Evolutionary conservation across 2,797 vertebrate genomes (phyloP).

Genomic region (Xyrichtys novacula): DNA sequence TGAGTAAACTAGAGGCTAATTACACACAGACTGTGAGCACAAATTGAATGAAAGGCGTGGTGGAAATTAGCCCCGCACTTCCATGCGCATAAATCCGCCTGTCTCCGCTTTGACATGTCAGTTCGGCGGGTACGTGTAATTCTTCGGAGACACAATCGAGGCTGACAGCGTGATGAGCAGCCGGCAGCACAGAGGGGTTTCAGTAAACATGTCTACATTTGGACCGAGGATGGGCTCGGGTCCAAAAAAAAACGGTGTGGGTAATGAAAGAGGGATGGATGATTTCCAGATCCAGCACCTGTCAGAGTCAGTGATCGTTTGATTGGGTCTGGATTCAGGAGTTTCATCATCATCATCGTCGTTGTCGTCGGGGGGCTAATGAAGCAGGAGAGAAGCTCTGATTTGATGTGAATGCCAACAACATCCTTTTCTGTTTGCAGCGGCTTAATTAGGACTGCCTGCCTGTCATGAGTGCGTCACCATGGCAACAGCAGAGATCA

Average conservation of each 20-base stretch:
- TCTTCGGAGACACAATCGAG: conserved; percentile 40
- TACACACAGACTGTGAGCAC: conserved; percentile 37
- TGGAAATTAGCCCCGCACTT: conserved; percentile 28
- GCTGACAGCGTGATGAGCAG: conserved; percentile 51
- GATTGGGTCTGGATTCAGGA: conserved; percentile 45
- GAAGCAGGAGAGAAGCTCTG: conserved; percentile 55
- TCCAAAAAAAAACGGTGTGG: conserved; percentile 38
- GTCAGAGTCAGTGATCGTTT: conserved; percentile 46
- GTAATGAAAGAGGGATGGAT: conserved; percentile 55
- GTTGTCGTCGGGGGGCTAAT: too few relatives aligned
- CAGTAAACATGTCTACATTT: conserved; percentile 55
- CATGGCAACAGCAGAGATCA: conserved; percentile 52
- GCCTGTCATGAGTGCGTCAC: conserved; percentile 59
- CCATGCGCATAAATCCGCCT: conserved; percentile 36
- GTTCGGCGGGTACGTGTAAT: conserved; percentile 23
- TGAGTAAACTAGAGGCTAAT: conserved; percentile 44
- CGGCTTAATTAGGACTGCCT: conserved; percentile 63
- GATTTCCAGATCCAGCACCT: conserved; percentile 62
- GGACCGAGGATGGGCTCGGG: conserved; percentile 41
- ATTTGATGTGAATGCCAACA: conserved; percentile 60
- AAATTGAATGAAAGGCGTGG: conserved; percentile 40
- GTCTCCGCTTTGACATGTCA: conserved; percentile 42
- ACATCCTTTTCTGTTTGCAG: conserved; percentile 45
- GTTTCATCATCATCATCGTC: conserved; percentile 61
- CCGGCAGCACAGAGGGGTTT: conserved; percentile 16